Conservation (phyloP, 2,888 invertebrate species). For the Eupsilia transversa region DNA sequence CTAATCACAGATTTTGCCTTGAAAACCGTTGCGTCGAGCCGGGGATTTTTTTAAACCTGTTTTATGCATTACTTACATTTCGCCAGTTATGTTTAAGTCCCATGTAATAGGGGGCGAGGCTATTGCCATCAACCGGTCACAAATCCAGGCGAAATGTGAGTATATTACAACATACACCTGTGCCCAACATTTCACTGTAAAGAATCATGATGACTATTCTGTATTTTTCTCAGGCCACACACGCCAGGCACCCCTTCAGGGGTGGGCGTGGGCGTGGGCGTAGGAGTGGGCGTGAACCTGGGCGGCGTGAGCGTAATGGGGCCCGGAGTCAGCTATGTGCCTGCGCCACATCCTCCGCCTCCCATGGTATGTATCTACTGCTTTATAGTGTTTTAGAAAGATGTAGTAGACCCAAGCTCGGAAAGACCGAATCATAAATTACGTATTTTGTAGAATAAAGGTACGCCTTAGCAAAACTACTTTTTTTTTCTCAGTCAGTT, state of each 20-base stretch:
- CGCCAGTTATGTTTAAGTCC: background rate
- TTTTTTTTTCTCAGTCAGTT: too few relatives aligned
- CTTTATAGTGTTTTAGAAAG: background rate
- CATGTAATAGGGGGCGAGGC: background rate
- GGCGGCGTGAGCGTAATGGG: constrained; percentile 86
- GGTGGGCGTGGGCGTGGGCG: constrained; percentile 76
- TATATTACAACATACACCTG: background rate
- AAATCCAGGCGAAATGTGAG: background rate
- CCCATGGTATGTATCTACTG: constrained; percentile 78
- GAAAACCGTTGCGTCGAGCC: background rate
- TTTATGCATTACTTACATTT: background rate
- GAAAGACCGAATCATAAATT: background rate
- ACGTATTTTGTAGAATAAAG: background rate
- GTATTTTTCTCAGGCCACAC: constrained; percentile 91
- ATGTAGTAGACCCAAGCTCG: background rate
- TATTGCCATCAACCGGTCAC: background rate
- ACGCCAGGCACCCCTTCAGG: constrained; percentile 95
- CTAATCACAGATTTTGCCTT: background rate
- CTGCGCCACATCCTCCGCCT: constrained; percentile 86
- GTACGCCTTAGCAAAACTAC: too few relatives aligned
- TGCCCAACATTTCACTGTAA: background rate
- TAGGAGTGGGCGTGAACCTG: constrained; percentile 84
- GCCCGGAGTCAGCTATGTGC: constrained; percentile 88
- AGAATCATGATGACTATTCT: background rate
- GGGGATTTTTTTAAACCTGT: background rate